Conservation (phyloP, 2,888 invertebrate genomes). For the Lumbricus terrestris region DNA sequence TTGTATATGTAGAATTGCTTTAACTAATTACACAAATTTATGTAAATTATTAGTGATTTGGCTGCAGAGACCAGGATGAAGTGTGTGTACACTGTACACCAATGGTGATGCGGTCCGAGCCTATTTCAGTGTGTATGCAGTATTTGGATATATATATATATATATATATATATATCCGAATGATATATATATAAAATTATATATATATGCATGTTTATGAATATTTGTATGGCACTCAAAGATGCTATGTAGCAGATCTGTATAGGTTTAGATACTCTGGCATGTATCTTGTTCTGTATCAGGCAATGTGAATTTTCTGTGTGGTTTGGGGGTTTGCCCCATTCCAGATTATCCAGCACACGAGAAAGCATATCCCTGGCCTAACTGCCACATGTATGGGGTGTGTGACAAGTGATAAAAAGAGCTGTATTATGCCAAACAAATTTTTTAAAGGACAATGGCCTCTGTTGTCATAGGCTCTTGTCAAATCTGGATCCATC, state of each 20-base stretch:
- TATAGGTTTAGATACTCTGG: not conserved
- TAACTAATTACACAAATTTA: not conserved
- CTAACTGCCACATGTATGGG: no score
- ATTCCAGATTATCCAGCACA: not conserved
- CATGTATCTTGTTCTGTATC: not conserved
- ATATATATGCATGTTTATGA: no score
- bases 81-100: not conserved
- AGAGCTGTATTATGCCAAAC: no score
- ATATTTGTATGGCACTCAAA: not conserved
- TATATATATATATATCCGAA: no score
- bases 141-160: no score
- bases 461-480: no score
- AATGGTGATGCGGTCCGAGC: not conserved
- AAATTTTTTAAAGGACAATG: no score
- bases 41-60: constrained; percentile 3
- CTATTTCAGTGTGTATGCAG: not conserved
- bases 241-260: not conserved
- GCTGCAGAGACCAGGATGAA: not conserved
- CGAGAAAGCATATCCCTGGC: not conserved
- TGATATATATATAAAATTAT: no score
- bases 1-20: not conserved
- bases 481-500: no score
- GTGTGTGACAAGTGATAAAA: no score
- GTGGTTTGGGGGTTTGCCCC: not conserved
- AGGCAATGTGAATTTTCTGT: not conserved